A percentile compares a stretch with the other conserved stretches of the same genome.
phyloP scores from a whole-genome alignment of 2,797 vertebrate genomes.

The Borostomias antarcticus region DNA sequence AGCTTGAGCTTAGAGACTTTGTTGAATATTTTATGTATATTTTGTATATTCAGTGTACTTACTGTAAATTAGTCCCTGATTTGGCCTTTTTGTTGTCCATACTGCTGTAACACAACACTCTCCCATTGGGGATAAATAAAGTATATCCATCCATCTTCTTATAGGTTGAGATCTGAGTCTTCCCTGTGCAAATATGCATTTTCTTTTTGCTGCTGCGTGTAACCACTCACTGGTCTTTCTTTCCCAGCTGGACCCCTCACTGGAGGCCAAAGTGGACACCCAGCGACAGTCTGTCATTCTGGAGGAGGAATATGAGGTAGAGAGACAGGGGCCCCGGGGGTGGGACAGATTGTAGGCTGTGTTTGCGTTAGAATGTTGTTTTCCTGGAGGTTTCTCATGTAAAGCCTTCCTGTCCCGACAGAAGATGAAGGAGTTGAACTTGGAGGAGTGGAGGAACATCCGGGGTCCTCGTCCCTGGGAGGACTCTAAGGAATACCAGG shows the following conservation, averaged over 20 bases:
- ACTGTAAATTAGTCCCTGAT: no score
- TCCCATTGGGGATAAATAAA: no score
- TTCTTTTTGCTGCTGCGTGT: no score
- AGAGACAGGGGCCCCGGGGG: background rate
- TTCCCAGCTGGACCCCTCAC: constrained; percentile 86
- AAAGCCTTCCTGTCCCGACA: constrained; percentile 57
- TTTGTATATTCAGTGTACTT: no score
- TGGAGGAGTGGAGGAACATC: constrained; percentile 92
- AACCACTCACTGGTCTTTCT: constrained; percentile 8
- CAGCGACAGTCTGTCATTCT: constrained; percentile 76
- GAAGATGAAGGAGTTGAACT: constrained; percentile 81
- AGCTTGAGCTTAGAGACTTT: no score
- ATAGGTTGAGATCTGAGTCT: background rate
- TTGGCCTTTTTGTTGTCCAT: background rate
- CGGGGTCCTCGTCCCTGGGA: constrained; percentile 95
- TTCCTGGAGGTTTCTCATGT: background rate
- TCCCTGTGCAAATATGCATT: no score
- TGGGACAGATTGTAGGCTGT: background rate
- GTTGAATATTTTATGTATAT: no score
- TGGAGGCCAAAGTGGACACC: constrained; percentile 82
- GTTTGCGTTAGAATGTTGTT: background rate
- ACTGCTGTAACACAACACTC: no score
- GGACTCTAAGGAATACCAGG: constrained; percentile 79
- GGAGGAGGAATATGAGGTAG: constrained; percentile 91
- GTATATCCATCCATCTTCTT: no score